Percentiles rank a stretch among this genome's conserved stretches.
Evolutionary conservation across 2,113 vertebrate genomes (phyloP).

Genomic region (Erinaceus europaeus): DNA sequence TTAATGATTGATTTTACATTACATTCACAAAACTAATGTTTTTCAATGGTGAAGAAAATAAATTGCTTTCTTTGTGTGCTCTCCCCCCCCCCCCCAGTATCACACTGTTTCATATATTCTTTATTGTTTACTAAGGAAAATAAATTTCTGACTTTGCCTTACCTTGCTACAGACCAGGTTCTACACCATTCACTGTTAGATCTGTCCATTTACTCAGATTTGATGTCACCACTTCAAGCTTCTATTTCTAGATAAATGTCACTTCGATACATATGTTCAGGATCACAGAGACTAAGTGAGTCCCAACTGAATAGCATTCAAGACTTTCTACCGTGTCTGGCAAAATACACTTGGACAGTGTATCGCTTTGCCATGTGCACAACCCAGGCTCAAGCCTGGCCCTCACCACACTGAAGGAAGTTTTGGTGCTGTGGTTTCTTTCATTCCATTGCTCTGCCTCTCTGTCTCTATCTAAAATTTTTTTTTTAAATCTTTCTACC

Average conservation of each 20-base stretch:
- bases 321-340: too few relatives aligned
- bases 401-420: too few relatives aligned
- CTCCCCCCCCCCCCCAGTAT: neutral
- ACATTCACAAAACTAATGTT: conserved; percentile 8
- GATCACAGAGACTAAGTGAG: neutral
- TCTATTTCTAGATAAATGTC: neutral
- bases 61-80: neutral
- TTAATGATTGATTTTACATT: conserved; percentile 26
- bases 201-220: neutral
- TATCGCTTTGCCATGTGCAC: too few relatives aligned
- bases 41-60: neutral
- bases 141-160: neutral
- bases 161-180: neutral
- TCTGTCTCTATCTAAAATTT: too few relatives aligned
- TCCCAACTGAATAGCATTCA: neutral
- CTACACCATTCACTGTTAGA: neutral
- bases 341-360: too few relatives aligned
- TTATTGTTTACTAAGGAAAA: neutral
- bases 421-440: too few relatives aligned
- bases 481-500: fast-evolving
- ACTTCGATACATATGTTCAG: neutral
- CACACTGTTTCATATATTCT: neutral
- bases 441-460: too few relatives aligned
- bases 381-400: too few relatives aligned
- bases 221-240: neutral